Evolutionary conservation across 2,113 vertebrate species (phyloP), one percentile per base, ranked within the genome.

Genomic region (Pterocles orientalis): DNA sequence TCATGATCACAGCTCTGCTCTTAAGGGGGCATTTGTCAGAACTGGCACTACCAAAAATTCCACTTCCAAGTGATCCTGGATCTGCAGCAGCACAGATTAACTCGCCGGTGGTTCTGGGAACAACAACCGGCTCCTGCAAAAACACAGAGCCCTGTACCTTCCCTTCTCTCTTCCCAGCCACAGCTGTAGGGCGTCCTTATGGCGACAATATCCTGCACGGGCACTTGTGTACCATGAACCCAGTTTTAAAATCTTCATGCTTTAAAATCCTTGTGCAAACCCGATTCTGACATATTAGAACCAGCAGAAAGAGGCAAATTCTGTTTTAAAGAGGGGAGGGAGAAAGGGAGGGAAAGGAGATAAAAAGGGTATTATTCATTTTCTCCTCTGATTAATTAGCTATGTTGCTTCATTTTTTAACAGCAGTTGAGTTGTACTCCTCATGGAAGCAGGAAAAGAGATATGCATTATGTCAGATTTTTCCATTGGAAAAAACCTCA

Each of bases 191-290:
- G 1, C 13, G 16, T 28, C 43, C 33, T 43, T 11, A 18, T 1
- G 21, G 53, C 75, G 47, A 34, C 0, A 0, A 57, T 2, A 48
- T 5, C n/a, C 68, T 26, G 14, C 62, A 26, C 0, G 0, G 62
- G 31, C 47, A 69, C 45, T 41, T 51, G 43, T 16, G 62, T 18
- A 33, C 56, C 71, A 45, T 0, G 1, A 87, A 69, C 25, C 5
- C 48, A 24, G 24, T 16, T 47, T 33, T 45, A 50, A 78, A 64
- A 51, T 8, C 76, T 21, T 43, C 2, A 26, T 10, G 23, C 48
- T 71, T 66, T 70, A 45, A 88, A 82, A 92, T 23, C 58, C 76
- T 58, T 7, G 10, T 43, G 56, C 29, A 86, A 76, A 61, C 28
- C 26, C 34, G 48, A 53, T 56, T 82, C 43, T 76, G 56, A 83